phyloP scores from a whole-genome alignment of 2,797 vertebrate species.

The Pangasius sanitwongsei region DNA sequence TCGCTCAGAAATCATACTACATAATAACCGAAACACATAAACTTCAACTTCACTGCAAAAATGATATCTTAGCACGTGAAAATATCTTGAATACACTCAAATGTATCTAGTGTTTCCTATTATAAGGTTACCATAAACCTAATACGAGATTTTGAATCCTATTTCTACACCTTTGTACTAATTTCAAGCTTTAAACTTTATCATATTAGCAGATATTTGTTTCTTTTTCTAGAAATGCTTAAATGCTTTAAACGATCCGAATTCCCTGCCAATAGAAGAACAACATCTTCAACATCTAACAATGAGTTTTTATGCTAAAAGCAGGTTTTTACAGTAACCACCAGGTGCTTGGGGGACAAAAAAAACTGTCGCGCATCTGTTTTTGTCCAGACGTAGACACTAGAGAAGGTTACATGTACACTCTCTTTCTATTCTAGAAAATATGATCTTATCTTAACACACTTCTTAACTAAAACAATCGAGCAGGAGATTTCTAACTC shows the following conservation, averaged over 20 bases:
- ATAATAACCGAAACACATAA: neutral
- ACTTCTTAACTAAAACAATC: neutral
- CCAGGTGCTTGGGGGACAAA: neutral
- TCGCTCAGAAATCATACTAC: neutral
- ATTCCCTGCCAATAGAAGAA: neutral
- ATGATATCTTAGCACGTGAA: neutral
- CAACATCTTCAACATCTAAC: neutral
- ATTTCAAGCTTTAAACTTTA: neutral
- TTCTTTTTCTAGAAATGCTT: neutral
- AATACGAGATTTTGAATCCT: neutral
- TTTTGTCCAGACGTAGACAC: neutral
- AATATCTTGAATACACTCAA: too few relatives aligned
- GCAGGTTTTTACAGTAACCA: neutral
- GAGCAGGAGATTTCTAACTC: neutral
- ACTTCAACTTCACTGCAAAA: neutral
- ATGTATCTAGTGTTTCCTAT: neutral
- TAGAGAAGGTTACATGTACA: neutral
- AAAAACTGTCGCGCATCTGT: neutral
- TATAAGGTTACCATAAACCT: neutral
- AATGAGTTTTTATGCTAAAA: too few relatives aligned
- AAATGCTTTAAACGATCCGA: neutral
- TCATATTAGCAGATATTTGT: neutral
- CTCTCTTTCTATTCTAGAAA: neutral
- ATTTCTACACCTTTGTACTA: neutral
- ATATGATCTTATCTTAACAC: neutral